Percentiles rank a stretch among this genome's conserved stretches.
Conservation (phyloP, 2,797 vertebrate species). For the Hydrocynus forskahlii region DNA sequence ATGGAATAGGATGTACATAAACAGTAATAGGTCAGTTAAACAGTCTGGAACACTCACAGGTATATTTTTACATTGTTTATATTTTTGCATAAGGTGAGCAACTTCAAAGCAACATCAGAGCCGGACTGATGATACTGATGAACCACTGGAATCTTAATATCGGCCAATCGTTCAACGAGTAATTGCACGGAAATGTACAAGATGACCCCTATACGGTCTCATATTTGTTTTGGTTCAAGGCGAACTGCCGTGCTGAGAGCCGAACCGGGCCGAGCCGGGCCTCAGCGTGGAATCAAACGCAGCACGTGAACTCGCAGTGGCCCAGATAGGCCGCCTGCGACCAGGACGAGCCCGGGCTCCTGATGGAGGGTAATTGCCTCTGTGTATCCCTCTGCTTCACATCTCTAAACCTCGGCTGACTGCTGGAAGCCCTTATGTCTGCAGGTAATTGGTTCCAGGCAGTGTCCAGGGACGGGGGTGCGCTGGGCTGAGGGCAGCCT, state of each 20-base stretch:
- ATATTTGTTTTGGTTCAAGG: neutral
- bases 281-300: conserved; percentile 21
- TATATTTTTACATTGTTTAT: too few species aligned
- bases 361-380: conserved; percentile 56
- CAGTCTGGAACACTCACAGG: too few species aligned
- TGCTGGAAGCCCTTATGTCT: conserved; percentile 51
- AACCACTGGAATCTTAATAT: neutral
- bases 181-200: neutral
- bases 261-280: neutral
- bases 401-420: conserved; percentile 43
- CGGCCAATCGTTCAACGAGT: neutral
- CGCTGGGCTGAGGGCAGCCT: conserved; percentile 22
- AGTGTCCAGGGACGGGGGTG: conserved; percentile 28
- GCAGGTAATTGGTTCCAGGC: conserved; percentile 60
- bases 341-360: conserved; percentile 41
- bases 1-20: too few species aligned
- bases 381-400: conserved; percentile 33
- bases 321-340: conserved; percentile 45
- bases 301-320: conserved; percentile 12
- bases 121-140: neutral
- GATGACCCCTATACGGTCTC: neutral
- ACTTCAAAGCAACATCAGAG: neutral
- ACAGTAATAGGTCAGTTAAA: too few species aligned
- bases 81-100: neutral
- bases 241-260: neutral